Evolutionary conservation across 2,113 vertebrate species (phyloP).

Genomic region (Falco punctatus): DNA sequence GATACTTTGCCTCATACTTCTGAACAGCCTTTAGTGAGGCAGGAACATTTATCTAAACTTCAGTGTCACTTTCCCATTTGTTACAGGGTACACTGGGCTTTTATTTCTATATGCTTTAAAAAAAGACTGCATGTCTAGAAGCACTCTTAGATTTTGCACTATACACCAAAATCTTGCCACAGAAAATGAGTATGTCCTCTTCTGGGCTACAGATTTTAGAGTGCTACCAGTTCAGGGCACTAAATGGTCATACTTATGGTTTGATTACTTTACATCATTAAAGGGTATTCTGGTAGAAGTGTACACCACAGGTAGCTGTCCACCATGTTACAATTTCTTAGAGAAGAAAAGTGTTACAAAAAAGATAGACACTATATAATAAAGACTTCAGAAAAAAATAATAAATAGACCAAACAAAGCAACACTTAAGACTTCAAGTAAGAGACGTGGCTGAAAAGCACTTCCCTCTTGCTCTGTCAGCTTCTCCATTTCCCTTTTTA

Average conservation of each 20-base stretch:
- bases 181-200: neutral
- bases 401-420: conserved; percentile 19
- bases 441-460: conserved; percentile 19
- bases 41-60: neutral
- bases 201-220: neutral
- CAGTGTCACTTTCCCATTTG: neutral
- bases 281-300: neutral
- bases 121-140: neutral
- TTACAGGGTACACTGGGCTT: neutral
- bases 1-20: neutral
- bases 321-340: neutral
- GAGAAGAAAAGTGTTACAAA: neutral
- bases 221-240: neutral
- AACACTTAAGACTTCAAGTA: conserved; percentile 29
- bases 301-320: neutral
- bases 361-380: neutral
- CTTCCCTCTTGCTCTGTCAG: conserved; percentile 3
- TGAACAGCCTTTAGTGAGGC: neutral
- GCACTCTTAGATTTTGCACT: neutral
- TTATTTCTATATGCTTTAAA: neutral
- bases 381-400: neutral
- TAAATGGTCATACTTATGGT: neutral
- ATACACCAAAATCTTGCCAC: neutral
- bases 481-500: conserved; percentile 49
- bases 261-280: neutral